phyloP scores from a whole-genome alignment of 2,113 vertebrate species.

The Bubo scandiacus region DNA sequence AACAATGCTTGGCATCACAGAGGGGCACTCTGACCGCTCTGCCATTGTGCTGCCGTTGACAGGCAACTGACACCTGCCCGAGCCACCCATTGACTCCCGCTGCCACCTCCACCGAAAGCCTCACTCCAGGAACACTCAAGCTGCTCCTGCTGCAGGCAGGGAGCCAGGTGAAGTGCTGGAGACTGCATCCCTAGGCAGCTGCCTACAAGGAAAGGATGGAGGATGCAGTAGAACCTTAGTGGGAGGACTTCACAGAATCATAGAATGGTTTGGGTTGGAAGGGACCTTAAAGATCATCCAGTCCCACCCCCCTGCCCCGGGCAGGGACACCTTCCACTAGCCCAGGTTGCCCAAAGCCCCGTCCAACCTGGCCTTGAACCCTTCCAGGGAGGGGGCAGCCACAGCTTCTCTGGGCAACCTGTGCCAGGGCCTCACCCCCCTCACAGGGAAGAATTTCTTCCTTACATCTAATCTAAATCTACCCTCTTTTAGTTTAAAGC shows the following conservation, averaged over 20 bases:
- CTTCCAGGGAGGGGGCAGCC: too few relatives aligned
- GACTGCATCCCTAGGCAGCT: not conserved
- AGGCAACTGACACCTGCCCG: not conserved
- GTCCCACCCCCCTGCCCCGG: too few relatives aligned
- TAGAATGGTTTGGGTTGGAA: too few relatives aligned
- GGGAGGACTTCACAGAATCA: not conserved
- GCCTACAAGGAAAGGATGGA: not conserved
- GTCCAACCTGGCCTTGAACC: too few relatives aligned
- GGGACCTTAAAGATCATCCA: too few relatives aligned
- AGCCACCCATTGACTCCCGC: not conserved
- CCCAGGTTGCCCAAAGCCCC: too few relatives aligned
- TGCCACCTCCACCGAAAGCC: not conserved
- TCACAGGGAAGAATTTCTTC: too few relatives aligned
- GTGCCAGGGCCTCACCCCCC: too few relatives aligned
- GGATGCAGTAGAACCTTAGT: accelerated
- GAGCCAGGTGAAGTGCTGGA: not conserved
- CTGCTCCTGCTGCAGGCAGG: not conserved
- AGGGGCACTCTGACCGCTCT: not conserved
- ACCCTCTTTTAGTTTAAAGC: too few relatives aligned
- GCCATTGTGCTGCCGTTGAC: accelerated
- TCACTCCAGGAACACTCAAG: not conserved
- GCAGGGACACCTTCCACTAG: too few relatives aligned
- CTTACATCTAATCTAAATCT: too few relatives aligned
- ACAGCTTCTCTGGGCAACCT: too few relatives aligned
- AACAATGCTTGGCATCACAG: not conserved